Evolutionary conservation across 2,113 vertebrate genomes (phyloP).

Genomic region (Etia nguti): DNA sequence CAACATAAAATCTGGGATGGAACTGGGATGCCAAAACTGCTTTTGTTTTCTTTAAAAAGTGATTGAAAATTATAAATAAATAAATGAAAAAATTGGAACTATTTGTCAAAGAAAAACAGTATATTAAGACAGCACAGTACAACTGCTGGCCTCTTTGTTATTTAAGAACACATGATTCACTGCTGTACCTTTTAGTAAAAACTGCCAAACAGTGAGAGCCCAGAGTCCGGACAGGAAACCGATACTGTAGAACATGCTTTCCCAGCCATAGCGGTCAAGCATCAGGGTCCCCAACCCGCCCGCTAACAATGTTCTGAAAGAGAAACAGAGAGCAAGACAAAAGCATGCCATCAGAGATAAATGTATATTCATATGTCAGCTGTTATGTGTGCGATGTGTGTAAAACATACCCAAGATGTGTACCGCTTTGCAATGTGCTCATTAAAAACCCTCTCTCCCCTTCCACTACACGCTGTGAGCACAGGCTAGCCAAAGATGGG

Average conservation of each 20-base stretch:
- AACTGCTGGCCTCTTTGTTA: not conserved
- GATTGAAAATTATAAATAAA: not conserved
- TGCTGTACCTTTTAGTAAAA: conserved; percentile 71
- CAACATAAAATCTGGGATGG: not conserved
- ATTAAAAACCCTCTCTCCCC: conserved; percentile 79
- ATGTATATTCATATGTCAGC: not conserved
- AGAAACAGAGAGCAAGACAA: not conserved
- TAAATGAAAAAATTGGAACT: not conserved
- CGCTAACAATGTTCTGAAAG: conserved; percentile 76
- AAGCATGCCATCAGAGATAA: not conserved
- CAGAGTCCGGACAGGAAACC: conserved; percentile 80
- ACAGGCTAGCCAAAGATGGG: conserved; percentile 70
- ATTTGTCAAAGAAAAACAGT: not conserved
- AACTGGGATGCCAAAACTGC: not conserved
- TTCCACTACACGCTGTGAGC: conserved; percentile 80
- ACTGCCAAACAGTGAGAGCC: conserved; percentile 78
- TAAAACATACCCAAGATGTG: conserved; percentile 79
- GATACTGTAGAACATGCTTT: conserved; percentile 80
- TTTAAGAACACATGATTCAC: not conserved
- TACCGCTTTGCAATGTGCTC: conserved; percentile 79
- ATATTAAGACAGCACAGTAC: not conserved
- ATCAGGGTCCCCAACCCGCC: conserved; percentile 82
- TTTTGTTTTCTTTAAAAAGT: not conserved
- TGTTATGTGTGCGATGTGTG: not conserved
- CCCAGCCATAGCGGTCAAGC: conserved; percentile 82